Evolutionary conservation across 1,140 invertebrate genomes (phyloP).

Genomic region (Muscidifurax raptorellus): DNA sequence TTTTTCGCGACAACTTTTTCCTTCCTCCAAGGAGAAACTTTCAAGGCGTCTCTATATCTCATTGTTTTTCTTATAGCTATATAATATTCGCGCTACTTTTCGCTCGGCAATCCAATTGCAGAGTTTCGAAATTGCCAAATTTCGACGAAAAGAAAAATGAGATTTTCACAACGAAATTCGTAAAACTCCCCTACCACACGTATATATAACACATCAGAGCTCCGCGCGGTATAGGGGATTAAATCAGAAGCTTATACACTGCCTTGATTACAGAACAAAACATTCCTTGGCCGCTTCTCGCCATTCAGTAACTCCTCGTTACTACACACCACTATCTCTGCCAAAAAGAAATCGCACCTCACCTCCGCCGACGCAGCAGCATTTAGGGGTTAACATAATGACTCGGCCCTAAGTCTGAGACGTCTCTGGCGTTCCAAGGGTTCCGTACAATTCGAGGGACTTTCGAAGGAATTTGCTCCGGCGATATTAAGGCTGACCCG

Average conservation of each 20-base stretch:
- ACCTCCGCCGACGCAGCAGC: neutral
- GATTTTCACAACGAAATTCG: neutral
- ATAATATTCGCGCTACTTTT: neutral
- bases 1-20: neutral
- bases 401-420: neutral
- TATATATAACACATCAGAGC: too few relatives aligned
- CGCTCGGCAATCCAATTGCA: neutral
- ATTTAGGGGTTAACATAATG: slow-evolving; percentile 36
- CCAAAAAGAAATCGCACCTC: slow-evolving; percentile 20
- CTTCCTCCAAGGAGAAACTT: neutral
- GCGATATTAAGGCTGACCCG: slow-evolving; percentile 52
- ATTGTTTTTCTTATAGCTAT: neutral
- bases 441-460: slow-evolving; percentile 29
- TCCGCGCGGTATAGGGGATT: neutral
- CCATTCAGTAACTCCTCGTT: slow-evolving; percentile 10
- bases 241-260: neutral
- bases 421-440: neutral
- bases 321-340: neutral
- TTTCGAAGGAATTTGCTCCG: slow-evolving; percentile 50
- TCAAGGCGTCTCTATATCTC: neutral
- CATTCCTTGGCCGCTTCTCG: neutral
- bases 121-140: neutral
- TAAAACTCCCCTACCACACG: neutral
- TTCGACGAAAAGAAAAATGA: neutral
- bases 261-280: slow-evolving; percentile 30